phyloP scores from a whole-genome alignment of 2,797 vertebrate genomes.

The Mus spretus region DNA sequence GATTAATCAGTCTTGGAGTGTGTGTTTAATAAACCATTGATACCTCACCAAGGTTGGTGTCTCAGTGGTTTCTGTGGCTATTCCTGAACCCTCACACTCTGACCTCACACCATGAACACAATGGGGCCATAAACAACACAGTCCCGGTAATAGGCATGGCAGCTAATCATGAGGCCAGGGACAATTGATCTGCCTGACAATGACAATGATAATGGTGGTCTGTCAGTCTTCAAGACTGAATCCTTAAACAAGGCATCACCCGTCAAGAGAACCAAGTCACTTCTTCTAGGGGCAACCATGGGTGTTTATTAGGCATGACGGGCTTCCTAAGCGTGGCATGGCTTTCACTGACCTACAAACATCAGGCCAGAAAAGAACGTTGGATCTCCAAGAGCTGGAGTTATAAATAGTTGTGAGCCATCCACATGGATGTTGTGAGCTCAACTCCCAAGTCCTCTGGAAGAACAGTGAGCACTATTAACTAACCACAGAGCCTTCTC shows the following conservation, averaged over 20 bases:
- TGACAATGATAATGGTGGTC: neutral
- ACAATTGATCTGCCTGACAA: no score
- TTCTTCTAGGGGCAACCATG: neutral
- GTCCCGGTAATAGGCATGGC: rapidly evolving
- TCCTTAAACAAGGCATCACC: neutral
- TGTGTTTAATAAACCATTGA: neutral
- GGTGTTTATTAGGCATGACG: neutral
- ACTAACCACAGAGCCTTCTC: neutral
- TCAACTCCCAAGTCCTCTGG: neutral
- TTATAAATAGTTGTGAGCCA: no score
- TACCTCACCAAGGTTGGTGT: neutral
- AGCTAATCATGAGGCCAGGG: rapidly evolving
- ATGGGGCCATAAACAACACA: neutral
- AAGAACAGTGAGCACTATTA: neutral
- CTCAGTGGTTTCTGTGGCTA: neutral
- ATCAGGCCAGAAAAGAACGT: neutral
- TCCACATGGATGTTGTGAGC: neutral
- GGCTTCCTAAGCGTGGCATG: neutral
- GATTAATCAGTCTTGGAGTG: neutral
- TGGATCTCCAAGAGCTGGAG: neutral
- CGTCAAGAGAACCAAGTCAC: neutral
- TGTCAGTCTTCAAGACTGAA: neutral
- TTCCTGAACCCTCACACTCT: neutral
- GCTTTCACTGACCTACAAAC: neutral
- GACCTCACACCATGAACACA: neutral